Percentiles rank a stretch among this genome's conserved stretches.
These are phyloP conservation scores for Heteromormyrus szaboi DNA, from an alignment of 2,797 vertebrate genomes.

Conservation along the genomic window DNA sequence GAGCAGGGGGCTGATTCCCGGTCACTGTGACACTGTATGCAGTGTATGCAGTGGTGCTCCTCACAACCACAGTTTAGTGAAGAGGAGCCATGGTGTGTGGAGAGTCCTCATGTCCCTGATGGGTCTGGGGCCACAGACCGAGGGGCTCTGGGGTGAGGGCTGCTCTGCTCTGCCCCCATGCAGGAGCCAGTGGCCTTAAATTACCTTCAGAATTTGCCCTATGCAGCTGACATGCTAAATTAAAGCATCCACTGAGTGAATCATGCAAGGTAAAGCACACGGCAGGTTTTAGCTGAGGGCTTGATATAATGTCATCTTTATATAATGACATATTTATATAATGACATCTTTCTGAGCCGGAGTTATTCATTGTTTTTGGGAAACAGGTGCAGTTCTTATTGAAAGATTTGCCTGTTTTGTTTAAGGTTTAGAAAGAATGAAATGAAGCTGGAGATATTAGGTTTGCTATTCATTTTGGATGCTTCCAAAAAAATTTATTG, in stretches of 20 bases:
- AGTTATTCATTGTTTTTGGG: not conserved
- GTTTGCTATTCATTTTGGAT: not conserved
- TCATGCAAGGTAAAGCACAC: not conserved
- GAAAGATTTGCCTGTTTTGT: not conserved
- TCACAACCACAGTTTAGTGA: not conserved
- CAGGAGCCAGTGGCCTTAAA: not conserved
- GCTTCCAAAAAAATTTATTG: not conserved
- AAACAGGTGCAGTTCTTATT: not conserved
- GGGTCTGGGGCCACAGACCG: not conserved
- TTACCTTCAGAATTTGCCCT: not conserved
- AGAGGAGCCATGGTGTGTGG: not conserved
- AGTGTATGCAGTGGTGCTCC: no score
- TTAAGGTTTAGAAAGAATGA: not conserved
- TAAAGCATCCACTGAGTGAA: not conserved
- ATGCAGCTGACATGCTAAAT: not conserved
- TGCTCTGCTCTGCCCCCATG: not conserved
- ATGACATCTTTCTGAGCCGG: not conserved
- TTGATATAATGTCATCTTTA: not conserved
- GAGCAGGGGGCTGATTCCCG: not conserved
- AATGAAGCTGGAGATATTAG: not conserved
- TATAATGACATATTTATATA: not conserved
- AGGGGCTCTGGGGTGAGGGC: not conserved
- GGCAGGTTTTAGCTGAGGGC: not conserved
- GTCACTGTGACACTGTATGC: not conserved
- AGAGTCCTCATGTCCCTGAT: not conserved